Evolutionary conservation across 2,797 vertebrate genomes (phyloP).

Genomic region (Mormyrops attenuatus): DNA sequence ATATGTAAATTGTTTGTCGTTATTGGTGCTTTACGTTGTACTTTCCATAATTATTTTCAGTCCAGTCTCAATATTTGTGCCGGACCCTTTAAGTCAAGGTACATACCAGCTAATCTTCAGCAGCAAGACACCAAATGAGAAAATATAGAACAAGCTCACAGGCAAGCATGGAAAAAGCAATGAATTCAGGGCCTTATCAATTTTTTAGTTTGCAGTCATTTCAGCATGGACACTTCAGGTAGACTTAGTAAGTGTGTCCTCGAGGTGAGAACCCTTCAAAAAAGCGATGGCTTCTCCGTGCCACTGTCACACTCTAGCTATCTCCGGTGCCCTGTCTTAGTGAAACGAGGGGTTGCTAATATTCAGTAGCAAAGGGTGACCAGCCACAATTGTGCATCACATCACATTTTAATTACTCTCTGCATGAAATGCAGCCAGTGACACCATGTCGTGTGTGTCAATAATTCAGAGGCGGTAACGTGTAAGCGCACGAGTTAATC

Average conservation of each 20-base stretch:
- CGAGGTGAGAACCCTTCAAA: neutral
- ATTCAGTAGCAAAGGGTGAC: neutral
- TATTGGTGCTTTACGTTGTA: neutral
- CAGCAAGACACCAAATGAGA: neutral
- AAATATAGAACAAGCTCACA: neutral
- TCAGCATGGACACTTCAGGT: neutral
- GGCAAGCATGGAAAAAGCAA: neutral
- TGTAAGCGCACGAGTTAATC: conserved; percentile 28
- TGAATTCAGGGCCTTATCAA: neutral
- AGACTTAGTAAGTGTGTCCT: neutral
- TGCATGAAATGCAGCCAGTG: neutral
- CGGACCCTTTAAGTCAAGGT: neutral
- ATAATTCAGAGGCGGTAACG: conserved; percentile 21
- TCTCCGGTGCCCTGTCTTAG: neutral
- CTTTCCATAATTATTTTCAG: neutral
- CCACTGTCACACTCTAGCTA: neutral
- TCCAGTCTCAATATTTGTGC: neutral
- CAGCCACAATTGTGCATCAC: neutral
- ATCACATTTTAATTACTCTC: conserved; percentile 1
- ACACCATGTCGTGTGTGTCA: neutral
- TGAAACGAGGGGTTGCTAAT: neutral
- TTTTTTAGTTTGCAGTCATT: neutral
- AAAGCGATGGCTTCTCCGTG: neutral
- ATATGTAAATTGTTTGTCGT: neutral
- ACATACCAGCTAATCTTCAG: too few species aligned